phyloP scores from a whole-genome alignment of 2,113 vertebrate genomes.

The Phalacrocorax pelagicus region DNA sequence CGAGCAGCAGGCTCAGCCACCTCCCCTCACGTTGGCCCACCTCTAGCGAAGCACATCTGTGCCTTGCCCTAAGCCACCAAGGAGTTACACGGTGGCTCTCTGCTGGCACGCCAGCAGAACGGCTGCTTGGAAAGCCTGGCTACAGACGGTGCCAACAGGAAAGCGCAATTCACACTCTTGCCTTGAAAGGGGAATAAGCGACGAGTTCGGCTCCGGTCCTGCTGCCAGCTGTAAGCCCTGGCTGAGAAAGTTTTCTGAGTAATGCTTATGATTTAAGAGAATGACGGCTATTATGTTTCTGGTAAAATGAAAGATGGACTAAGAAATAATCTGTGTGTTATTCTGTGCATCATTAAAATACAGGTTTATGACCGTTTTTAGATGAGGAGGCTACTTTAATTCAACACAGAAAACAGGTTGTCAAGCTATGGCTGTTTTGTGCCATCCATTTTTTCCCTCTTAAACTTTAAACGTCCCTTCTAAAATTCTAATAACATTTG shows the following conservation, averaged over 20 bases:
- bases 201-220: neutral
- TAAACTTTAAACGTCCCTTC: neutral
- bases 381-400: neutral
- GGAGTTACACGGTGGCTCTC: accelerated
- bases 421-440: neutral
- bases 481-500: neutral
- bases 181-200: neutral
- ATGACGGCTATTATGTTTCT: neutral
- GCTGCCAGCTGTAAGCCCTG: neutral
- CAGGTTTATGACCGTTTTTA: neutral
- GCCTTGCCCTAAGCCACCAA: neutral
- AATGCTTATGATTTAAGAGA: neutral
- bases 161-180: neutral
- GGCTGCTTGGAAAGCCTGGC: neutral
- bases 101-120: accelerated
- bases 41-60: neutral
- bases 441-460: neutral
- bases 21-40: neutral
- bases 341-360: neutral
- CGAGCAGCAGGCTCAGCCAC: accelerated
- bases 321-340: neutral
- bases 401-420: neutral
- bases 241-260: neutral
- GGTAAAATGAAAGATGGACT: neutral
- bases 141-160: neutral